These are phyloP conservation scores for Helleia helle DNA, from an alignment of 2,888 invertebrate genomes.

Conservation along the genomic window DNA sequence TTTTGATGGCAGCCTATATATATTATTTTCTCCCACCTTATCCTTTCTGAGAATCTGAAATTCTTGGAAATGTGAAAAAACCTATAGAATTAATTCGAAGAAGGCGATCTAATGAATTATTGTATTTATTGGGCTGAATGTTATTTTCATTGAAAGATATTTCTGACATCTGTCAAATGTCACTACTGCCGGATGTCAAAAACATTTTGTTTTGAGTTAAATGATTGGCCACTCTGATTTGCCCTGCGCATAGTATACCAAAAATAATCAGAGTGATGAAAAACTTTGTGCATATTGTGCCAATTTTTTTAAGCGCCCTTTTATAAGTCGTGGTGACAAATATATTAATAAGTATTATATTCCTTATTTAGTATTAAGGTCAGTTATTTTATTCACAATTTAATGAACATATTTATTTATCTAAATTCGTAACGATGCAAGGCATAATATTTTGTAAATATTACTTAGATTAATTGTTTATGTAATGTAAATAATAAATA, in stretches of 20 bases:
- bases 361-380: not conserved
- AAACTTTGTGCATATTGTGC: not conserved
- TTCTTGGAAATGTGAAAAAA: not conserved
- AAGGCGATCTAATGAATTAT: not conserved
- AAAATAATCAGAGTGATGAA: no score
- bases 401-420: not conserved
- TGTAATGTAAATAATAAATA: constrained; percentile 27
- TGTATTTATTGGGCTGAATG: not conserved
- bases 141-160: no score
- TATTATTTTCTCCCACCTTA: not conserved
- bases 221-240: no score
- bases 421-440: not conserved
- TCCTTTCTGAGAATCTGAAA: not conserved
- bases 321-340: no score
- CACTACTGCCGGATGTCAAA: no score
- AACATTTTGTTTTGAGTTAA: no score
- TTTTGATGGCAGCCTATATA: no score
- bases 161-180: no score
- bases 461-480: constrained; percentile 13
- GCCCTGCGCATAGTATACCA: no score
- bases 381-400: not conserved
- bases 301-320: no score
- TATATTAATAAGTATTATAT: not conserved
- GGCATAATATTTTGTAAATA: constrained; percentile 29
- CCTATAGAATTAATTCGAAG: not conserved